These are phyloP conservation scores for Platygyra sinensis DNA, from an alignment of 64 coral and sea anemone genomes.

Conservation along the genomic window DNA sequence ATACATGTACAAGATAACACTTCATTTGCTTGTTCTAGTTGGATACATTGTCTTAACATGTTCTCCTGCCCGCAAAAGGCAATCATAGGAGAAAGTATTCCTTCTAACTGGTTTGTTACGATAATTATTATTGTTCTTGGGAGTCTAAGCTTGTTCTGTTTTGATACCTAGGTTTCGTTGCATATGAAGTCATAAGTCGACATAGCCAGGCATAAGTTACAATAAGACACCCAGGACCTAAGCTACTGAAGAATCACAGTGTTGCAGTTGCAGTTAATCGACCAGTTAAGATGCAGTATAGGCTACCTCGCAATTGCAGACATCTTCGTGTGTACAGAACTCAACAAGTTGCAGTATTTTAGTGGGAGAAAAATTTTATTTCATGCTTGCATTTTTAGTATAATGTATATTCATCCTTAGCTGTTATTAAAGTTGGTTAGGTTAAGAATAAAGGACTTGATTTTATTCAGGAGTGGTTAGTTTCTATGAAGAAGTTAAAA, in stretches of 20 bases:
- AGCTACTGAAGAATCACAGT: background rate
- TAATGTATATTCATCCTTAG: slow-evolving; percentile 8
- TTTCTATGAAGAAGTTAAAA: background rate
- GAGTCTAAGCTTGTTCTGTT: slow-evolving; percentile 47
- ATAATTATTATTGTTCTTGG: slow-evolving; percentile 26
- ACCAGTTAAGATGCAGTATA: slow-evolving; percentile 55
- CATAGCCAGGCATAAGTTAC: slow-evolving; percentile 55
- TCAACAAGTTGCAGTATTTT: slow-evolving; percentile 24
- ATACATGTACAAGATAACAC: too few species aligned
- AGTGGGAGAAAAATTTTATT: slow-evolving; percentile 12
- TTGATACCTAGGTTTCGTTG: slow-evolving; percentile 51
- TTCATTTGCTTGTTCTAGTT: too few species aligned
- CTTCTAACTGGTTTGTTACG: background rate
- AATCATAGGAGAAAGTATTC: background rate
- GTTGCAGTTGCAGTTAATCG: slow-evolving; percentile 27
- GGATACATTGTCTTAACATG: too few species aligned
- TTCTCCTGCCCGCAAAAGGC: too few species aligned
- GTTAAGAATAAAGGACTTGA: slow-evolving; percentile 44
- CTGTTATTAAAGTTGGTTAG: slow-evolving; percentile 48
- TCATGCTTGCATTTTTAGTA: slow-evolving; percentile 11
- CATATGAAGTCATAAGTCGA: slow-evolving; percentile 51
- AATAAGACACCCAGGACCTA: slow-evolving; percentile 26
- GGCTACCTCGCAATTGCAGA: slow-evolving; percentile 29
- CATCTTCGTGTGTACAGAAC: slow-evolving; percentile 18
- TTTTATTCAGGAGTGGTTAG: slow-evolving; percentile 25